Conservation (phyloP, 2,113 vertebrate species). For the Calidris pygmaea region DNA sequence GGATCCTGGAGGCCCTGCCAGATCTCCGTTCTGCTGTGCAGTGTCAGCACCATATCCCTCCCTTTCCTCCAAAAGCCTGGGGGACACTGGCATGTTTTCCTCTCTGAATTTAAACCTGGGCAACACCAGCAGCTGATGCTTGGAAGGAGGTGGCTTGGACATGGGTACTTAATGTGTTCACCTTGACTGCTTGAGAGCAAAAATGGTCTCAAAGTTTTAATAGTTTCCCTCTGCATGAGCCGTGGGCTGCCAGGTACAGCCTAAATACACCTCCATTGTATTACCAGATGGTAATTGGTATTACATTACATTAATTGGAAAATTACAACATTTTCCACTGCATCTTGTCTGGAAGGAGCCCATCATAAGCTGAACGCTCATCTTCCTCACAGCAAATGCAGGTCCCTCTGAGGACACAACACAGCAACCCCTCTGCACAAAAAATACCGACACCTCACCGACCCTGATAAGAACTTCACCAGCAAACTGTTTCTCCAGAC, state of each 20-base stretch:
- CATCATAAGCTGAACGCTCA: background rate
- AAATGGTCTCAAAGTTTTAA: background rate
- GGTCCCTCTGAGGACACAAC: background rate
- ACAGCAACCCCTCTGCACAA: background rate
- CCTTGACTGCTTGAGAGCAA: background rate
- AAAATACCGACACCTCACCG: background rate
- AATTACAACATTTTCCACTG: background rate
- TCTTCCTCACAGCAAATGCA: background rate
- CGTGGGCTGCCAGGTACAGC: background rate
- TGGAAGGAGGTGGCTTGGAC: background rate
- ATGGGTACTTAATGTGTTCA: rapidly evolving
- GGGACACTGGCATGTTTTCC: background rate
- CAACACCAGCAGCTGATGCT: background rate
- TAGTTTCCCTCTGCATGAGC: background rate
- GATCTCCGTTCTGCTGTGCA: background rate
- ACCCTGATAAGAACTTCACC: background rate
- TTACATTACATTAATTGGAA: too few relatives aligned
- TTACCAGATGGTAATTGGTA: too few relatives aligned
- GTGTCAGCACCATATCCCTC: background rate
- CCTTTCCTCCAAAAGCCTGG: background rate
- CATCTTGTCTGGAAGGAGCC: background rate
- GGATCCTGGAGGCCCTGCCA: background rate
- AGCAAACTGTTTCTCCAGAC: background rate
- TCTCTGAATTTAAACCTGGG: background rate
- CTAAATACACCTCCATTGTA: background rate